phyloP scores from a whole-genome alignment of 2,797 vertebrate species.

The Graptemys geographica region DNA sequence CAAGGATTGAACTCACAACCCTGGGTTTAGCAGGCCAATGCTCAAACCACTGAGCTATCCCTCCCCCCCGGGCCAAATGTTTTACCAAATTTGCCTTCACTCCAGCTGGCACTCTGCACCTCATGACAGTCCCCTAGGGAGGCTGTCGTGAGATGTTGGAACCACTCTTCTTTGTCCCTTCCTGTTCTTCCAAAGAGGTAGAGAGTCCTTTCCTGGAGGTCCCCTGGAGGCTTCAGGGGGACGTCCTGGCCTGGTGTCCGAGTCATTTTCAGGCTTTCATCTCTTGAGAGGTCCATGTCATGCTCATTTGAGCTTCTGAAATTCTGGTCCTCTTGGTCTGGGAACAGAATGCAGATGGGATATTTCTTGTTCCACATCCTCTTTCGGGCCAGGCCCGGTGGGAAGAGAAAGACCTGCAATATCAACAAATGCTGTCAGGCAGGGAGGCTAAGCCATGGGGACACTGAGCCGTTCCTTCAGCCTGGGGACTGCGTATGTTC shows the following conservation, averaged over 20 bases:
- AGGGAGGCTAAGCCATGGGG: not conserved
- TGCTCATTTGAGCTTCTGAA: conserved; percentile 51
- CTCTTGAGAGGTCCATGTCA: conserved; percentile 23
- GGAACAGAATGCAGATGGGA: conserved; percentile 89
- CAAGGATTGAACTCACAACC: too few species aligned
- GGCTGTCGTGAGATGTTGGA: conserved; percentile 83
- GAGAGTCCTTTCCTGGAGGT: conserved; percentile 73
- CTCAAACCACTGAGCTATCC: too few species aligned
- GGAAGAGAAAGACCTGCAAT: conserved; percentile 88
- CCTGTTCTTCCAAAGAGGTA: conserved; percentile 91
- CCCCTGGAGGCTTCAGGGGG: not conserved
- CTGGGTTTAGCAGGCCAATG: too few species aligned
- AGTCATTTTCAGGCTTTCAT: conserved; percentile 33
- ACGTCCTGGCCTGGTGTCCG: not conserved
- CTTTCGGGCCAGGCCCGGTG: conserved; percentile 87
- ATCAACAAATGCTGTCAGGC: not conserved
- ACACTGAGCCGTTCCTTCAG: not conserved
- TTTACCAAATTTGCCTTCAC: conserved; percentile 78
- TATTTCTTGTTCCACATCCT: conserved; percentile 94
- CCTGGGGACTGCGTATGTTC: too few species aligned
- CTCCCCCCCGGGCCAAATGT: not conserved
- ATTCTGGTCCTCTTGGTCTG: not conserved
- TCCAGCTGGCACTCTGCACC: conserved; percentile 58
- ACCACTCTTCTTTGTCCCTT: conserved; percentile 94
- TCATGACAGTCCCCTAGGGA: conserved; percentile 60